Evolutionary conservation across 2,113 vertebrate species (phyloP).

Genomic region (Redunca redunca): DNA sequence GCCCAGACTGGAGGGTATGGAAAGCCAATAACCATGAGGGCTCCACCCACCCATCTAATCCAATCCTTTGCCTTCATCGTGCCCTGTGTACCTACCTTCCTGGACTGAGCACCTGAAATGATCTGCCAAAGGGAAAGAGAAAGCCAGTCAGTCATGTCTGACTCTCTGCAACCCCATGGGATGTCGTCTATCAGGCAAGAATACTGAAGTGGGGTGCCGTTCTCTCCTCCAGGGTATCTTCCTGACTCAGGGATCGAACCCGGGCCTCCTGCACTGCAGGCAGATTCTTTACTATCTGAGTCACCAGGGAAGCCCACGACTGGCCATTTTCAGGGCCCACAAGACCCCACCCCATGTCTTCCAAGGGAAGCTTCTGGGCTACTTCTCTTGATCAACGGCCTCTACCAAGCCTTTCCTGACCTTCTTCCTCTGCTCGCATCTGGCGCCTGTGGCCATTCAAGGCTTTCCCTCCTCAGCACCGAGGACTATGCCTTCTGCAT

Average conservation of each 20-base stretch:
- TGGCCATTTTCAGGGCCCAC: background rate
- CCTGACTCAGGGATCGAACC: background rate
- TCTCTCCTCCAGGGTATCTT: background rate
- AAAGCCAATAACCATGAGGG: fast-evolving
- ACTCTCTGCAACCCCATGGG: background rate
- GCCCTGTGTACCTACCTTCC: background rate
- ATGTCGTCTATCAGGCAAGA: background rate
- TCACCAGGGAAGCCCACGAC: background rate
- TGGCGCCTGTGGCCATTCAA: fast-evolving
- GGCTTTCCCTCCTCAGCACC: background rate
- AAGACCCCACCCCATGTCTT: background rate
- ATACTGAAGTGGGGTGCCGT: background rate
- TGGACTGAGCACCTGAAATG: background rate
- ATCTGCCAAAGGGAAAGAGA: background rate
- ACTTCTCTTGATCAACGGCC: background rate
- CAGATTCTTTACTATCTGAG: background rate
- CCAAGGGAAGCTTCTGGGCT: background rate
- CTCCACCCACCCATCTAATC: background rate
- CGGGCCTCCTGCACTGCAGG: background rate
- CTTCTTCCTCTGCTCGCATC: background rate
- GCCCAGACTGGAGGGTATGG: fast-evolving
- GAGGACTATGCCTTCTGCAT: fast-evolving
- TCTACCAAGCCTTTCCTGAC: background rate
- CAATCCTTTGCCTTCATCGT: background rate
- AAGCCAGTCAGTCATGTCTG: background rate